Evolutionary conservation across 2,113 vertebrate genomes (phyloP).

Genomic region (Cygnus atratus): DNA sequence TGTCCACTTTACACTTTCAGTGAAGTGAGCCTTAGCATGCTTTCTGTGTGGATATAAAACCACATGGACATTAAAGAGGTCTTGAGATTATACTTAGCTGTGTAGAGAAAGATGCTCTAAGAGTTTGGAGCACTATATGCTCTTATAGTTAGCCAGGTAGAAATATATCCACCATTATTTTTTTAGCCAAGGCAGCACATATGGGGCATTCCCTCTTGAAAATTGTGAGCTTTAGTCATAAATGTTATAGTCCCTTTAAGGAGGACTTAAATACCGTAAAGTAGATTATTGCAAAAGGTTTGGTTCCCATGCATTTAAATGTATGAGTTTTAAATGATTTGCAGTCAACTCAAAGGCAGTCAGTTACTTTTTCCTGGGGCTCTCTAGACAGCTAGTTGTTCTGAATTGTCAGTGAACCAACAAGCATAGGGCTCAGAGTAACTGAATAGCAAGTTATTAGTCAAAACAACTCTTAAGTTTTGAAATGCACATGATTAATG

Average conservation of each 20-base stretch:
- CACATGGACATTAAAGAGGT: neutral
- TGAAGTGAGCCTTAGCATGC: neutral
- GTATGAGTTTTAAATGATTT: neutral
- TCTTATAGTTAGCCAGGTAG: neutral
- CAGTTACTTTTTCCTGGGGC: neutral
- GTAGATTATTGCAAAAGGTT: neutral
- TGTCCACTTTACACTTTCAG: neutral
- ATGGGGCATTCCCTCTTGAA: neutral
- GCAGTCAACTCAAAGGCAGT: neutral
- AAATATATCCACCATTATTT: neutral
- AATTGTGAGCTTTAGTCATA: neutral
- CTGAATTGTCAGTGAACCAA: neutral
- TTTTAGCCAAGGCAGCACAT: neutral
- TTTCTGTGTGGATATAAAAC: neutral
- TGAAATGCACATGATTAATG: neutral
- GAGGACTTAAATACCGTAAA: neutral
- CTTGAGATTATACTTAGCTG: neutral
- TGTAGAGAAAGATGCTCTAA: neutral
- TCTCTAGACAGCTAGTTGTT: neutral
- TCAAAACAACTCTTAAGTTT: neutral
- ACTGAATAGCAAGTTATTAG: neutral
- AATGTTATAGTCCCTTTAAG: neutral
- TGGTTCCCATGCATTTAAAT: neutral
- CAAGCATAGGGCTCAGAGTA: neutral
- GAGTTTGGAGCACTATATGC: neutral